Percentiles rank a stretch among this genome's conserved stretches.
Conservation (phyloP, 2,888 invertebrate genomes). For the Tenthredo scrophulariae region DNA sequence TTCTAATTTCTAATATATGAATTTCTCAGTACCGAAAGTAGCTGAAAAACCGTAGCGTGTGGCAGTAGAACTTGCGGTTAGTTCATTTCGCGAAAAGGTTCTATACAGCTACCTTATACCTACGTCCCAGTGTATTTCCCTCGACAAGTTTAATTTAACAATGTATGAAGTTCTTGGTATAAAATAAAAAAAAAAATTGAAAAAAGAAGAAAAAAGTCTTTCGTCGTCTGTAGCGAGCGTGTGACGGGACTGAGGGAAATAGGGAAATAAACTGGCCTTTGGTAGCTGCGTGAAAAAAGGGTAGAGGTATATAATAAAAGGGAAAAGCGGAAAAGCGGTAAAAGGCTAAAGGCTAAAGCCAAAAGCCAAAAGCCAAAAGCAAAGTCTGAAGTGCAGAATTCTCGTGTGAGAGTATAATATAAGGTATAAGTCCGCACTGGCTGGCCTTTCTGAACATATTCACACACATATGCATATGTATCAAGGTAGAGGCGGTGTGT, state of each 20-base stretch:
- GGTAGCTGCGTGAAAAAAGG: not conserved
- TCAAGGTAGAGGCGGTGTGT: not conserved
- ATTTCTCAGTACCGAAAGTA: too few relatives aligned
- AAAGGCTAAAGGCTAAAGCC: not conserved
- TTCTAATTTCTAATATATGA: too few relatives aligned
- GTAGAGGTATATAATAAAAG: not conserved
- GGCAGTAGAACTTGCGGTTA: not conserved
- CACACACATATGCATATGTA: not conserved
- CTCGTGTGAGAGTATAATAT: not conserved
- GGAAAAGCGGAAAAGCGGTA: not conserved
- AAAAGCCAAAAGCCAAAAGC: not conserved
- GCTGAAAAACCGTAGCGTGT: too few relatives aligned
- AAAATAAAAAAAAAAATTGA: not conserved
- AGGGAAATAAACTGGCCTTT: constrained; percentile 23
- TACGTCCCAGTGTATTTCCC: not conserved
- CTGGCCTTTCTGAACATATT: not conserved
- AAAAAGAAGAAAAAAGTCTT: not conserved
- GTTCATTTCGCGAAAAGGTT: not conserved
- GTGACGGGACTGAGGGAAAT: not conserved
- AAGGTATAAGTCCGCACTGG: not conserved
- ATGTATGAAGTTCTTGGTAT: not conserved
- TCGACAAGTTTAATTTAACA: not conserved
- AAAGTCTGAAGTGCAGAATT: constrained; percentile 22
- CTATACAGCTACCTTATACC: not conserved
- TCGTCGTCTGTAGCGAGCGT: not conserved